Conservation (phyloP, 2,797 vertebrate genomes). For the Tenualosa ilisha region DNA sequence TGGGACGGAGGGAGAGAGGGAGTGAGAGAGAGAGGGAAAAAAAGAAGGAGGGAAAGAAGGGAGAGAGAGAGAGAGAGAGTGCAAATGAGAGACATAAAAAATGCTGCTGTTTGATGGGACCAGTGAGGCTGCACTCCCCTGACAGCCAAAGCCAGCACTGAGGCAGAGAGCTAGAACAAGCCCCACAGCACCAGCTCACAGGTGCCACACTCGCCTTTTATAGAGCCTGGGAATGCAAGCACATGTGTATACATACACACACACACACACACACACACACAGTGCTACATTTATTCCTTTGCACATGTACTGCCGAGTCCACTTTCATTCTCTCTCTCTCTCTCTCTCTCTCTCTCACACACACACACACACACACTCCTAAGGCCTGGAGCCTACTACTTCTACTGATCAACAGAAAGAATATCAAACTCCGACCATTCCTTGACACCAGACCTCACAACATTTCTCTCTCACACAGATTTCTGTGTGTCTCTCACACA, state of each 20-base stretch:
- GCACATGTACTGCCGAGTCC: background rate
- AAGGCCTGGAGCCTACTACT: background rate
- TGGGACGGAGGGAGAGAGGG: slow-evolving; percentile 47
- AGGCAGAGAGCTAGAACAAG: slow-evolving; percentile 40
- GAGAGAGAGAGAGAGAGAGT: background rate
- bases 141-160: slow-evolving; percentile 42
- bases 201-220: background rate
- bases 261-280: background rate
- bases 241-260: background rate
- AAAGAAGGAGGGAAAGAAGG: background rate
- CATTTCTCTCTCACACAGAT: background rate
- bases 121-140: slow-evolving; percentile 45
- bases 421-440: background rate
- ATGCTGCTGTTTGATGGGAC: slow-evolving; percentile 64
- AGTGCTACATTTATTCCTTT: background rate
- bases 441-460: slow-evolving; percentile 11
- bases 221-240: background rate
- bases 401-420: background rate
- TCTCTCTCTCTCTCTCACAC: no score
- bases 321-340: no score
- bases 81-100: slow-evolving; percentile 61
- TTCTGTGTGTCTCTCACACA: background rate
- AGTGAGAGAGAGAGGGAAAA: slow-evolving; percentile 51
- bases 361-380: background rate
- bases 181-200: slow-evolving; percentile 13